Evolutionary conservation across 2,888 invertebrate species (phyloP).

Genomic region (Chloromyia formosa): DNA sequence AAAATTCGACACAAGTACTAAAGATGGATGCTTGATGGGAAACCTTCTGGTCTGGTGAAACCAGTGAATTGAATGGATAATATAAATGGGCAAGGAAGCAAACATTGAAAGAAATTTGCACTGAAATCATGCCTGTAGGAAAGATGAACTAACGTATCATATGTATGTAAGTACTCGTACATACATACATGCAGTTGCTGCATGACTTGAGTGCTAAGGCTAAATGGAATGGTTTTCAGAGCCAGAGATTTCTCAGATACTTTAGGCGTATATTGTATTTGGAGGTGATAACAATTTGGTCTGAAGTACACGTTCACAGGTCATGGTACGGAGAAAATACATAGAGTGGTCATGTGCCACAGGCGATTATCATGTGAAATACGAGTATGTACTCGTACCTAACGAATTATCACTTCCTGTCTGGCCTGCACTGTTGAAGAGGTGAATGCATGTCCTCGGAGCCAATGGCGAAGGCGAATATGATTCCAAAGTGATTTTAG

Average conservation of each 20-base stretch:
- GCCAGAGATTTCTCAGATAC: too few relatives aligned
- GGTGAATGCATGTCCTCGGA: neutral
- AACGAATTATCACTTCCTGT: constrained; percentile 21
- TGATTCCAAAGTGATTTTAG: neutral
- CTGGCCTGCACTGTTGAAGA: neutral
- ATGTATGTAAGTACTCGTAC: neutral
- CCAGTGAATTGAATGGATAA: constrained; percentile 13
- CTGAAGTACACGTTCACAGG: constrained; percentile 14
- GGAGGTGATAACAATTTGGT: constrained; percentile 23
- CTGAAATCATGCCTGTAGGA: neutral
- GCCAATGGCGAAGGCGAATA: neutral
- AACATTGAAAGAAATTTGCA: neutral
- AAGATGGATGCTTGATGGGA: neutral
- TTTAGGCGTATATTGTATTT: neutral
- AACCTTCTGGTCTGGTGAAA: neutral
- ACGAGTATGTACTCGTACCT: neutral
- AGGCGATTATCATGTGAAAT: neutral
- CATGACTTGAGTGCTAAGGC: neutral
- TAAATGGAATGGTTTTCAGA: constrained; percentile 8
- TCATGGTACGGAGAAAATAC: constrained; percentile 15
- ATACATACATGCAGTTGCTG: constrained; percentile 1
- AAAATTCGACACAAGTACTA: too few relatives aligned
- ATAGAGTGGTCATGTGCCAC: neutral
- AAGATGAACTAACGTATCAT: neutral
- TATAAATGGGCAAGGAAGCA: neutral